Evolutionary conservation across 2,113 vertebrate genomes (phyloP).

Genomic region (Arothron firmamentum): DNA sequence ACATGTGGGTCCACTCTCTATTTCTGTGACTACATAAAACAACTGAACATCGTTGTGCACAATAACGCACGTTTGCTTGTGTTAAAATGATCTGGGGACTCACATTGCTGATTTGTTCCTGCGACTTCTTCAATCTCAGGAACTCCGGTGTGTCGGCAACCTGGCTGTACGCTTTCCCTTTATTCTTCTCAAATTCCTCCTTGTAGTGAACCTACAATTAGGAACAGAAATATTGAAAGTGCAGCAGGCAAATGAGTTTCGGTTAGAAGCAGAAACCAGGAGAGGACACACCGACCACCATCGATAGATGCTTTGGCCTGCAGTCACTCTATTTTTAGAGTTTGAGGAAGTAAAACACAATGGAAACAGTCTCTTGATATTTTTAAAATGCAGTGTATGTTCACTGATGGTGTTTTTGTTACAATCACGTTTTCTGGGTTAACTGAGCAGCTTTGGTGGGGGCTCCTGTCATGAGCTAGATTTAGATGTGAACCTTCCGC

Average conservation of each 20-base stretch:
- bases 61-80: constrained; percentile 12
- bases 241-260: not conserved
- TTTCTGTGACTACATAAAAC: constrained; percentile 37
- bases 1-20: too few species aligned
- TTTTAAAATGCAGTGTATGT: too few species aligned
- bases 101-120: constrained; percentile 97
- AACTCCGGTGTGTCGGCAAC: constrained; percentile 92
- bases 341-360: not conserved
- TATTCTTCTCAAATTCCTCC: constrained; percentile 98
- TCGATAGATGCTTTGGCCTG: constrained; percentile 24
- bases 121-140: constrained; percentile 94
- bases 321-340: constrained; percentile 15
- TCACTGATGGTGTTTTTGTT: too few species aligned
- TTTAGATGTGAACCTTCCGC: constrained; percentile 12
- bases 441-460: not conserved
- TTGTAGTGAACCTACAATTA: constrained; percentile 86
- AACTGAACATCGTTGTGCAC: constrained; percentile 48
- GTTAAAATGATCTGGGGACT: constrained; percentile 49
- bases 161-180: constrained; percentile 91
- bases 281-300: constrained; percentile 12
- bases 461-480: not conserved
- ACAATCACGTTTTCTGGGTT: not conserved
- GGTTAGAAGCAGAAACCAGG: constrained; percentile 19
- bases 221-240: not conserved
- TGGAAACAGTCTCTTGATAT: not conserved